Evolutionary conservation across 2,888 invertebrate species (phyloP), one percentile per base, ranked within the genome.

Genomic region (Papilio protenor): DNA sequence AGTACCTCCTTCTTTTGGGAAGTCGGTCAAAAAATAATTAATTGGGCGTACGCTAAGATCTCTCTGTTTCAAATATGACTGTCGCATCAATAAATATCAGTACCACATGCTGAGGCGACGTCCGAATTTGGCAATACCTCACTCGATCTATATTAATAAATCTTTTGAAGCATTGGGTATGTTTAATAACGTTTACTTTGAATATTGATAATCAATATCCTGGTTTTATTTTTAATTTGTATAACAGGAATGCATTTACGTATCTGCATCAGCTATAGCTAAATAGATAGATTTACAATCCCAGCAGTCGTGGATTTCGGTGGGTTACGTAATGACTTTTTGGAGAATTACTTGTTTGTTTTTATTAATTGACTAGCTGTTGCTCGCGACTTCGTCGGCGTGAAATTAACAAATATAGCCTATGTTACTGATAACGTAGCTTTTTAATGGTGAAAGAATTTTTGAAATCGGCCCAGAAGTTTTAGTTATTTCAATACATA

Each of bases 71-170:
- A 21, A 40, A 66, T 18, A 40, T 14, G 6, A 16, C 11, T n/a
- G n/a, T 11, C 40, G 10, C 66, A n/a, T 66, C 40, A 40, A 66
- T 66, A 33, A 2, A 59, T 66, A n/a, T 40, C 66, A 11, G 10
- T 40, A 40, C 66, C 66, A 66, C 66, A 66, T 40, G 66, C 66
- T 18, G 66, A 66, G 66, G 11, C 6, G 40, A 40, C 40, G n/a
- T 66, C 66, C 66, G 14, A 66, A 66, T 11, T 33, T 66, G 66
- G 66, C 66, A 45, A 45, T 40, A 69, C 66, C 66, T 45, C 66
- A 66, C 66, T n/a, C 12, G n/a, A 45, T n/a, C 45, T 69, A 66
- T 33, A 66, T n/a, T 40, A 40, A 40, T 40, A 66, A 27, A 64
- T 16, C 18, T n/a, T 33, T 11, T n/a, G 33, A 64, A 14, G 5